Percentiles rank a stretch among this genome's conserved stretches.
phyloP scores from a whole-genome alignment of 1,140 invertebrate genomes.

The Papilio xuthus region DNA sequence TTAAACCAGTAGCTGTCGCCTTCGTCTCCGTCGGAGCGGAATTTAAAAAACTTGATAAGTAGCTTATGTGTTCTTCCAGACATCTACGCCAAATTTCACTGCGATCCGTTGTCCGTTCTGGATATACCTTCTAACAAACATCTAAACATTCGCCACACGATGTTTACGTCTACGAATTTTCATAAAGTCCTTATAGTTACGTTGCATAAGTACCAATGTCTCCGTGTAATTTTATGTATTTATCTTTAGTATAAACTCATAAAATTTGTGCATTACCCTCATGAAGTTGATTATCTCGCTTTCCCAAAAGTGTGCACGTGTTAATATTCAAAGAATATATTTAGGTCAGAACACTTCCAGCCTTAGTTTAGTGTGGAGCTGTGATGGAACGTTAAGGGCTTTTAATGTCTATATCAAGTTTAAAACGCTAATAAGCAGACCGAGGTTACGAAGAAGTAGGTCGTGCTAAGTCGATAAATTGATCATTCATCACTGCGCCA shows the following conservation, averaged over 20 bases:
- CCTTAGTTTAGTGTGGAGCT: not conserved
- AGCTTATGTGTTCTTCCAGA: no score
- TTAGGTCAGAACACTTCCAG: slow-evolving; percentile 18
- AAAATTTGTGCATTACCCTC: not conserved
- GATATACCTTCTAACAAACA: no score
- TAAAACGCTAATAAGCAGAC: slow-evolving; percentile 30
- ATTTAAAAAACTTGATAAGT: no score
- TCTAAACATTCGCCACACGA: no score
- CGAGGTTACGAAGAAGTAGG: slow-evolving; percentile 31
- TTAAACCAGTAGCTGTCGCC: no score
- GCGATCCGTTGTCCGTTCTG: no score
- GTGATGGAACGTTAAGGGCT: not conserved
- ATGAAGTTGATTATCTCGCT: not conserved
- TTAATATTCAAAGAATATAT: slow-evolving; percentile 6
- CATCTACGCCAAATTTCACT: no score
- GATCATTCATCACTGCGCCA: slow-evolving; percentile 1
- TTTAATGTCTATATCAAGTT: slow-evolving; percentile 34
- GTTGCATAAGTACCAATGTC: not conserved
- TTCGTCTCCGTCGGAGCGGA: no score
- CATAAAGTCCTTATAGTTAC: no score
- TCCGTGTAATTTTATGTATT: not conserved
- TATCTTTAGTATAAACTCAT: not conserved
- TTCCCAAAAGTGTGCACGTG: not conserved
- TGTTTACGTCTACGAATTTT: no score
- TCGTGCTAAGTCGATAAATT: slow-evolving; percentile 21